Conservation (phyloP, 2,113 vertebrate genomes). For the Prionailurus viverrinus region DNA sequence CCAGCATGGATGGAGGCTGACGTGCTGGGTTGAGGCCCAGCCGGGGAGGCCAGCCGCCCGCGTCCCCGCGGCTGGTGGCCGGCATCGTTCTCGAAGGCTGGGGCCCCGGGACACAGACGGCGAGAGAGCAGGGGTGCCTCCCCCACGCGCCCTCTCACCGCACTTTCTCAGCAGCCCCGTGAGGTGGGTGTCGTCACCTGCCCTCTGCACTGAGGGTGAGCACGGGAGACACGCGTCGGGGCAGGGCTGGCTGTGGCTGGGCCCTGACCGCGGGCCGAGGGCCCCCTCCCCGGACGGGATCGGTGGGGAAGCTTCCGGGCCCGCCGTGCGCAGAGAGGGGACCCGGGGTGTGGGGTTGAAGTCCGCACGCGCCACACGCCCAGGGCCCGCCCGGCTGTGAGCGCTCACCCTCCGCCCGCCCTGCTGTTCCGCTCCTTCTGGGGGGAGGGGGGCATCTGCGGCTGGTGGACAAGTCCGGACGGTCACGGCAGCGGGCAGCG, state of each 20-base stretch:
- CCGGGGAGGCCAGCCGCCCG: background rate
- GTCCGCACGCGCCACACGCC: accelerated
- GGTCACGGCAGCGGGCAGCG: accelerated
- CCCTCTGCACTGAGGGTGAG: too few species aligned
- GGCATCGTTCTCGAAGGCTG: accelerated
- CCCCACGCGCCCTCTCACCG: accelerated
- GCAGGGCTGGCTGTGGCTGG: background rate
- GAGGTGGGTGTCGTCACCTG: background rate
- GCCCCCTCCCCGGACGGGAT: background rate
- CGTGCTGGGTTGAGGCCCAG: background rate
- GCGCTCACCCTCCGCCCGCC: accelerated
- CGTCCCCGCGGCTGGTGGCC: accelerated
- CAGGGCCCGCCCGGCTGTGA: background rate
- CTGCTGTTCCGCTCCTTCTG: background rate
- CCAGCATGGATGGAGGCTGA: slow-evolving; percentile 49
- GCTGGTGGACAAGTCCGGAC: accelerated
- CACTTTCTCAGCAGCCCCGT: background rate
- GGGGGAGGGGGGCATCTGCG: accelerated
- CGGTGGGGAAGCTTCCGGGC: background rate
- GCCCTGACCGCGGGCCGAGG: background rate
- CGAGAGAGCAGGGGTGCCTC: background rate
- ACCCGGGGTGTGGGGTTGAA: accelerated
- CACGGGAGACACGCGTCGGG: too few species aligned
- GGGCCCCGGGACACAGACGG: too few species aligned
- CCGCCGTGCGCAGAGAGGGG: too few species aligned